Percentiles rank a stretch among this genome's conserved stretches.
These are phyloP conservation scores for Sturnira hondurensis DNA, from an alignment of 2,113 vertebrate species.

Conservation along the genomic window DNA sequence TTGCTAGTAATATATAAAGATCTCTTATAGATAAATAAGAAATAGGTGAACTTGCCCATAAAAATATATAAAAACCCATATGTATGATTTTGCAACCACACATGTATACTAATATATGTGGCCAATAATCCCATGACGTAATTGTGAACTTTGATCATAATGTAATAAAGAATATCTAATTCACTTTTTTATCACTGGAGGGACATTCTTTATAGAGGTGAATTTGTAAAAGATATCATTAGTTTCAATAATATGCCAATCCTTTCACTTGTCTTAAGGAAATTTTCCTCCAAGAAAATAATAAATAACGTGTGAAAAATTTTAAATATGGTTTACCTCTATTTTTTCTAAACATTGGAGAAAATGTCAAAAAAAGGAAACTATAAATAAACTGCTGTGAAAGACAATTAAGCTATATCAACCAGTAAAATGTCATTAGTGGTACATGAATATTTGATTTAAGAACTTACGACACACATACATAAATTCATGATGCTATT, in stretches of 20 bases:
- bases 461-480: slow-evolving; percentile 1
- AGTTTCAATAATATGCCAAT: neutral
- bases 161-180: neutral
- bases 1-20: neutral
- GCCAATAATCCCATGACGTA: neutral
- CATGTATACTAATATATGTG: neutral
- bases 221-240: neutral
- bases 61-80: neutral
- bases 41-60: neutral
- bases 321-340: slow-evolving; percentile 21
- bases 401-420: slow-evolving; percentile 41
- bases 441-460: slow-evolving; percentile 40
- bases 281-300: neutral
- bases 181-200: neutral
- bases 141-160: neutral
- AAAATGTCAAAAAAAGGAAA: slow-evolving; percentile 20
- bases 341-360: neutral
- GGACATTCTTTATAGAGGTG: neutral
- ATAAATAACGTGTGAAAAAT: neutral
- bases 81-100: neutral
- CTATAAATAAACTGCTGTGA: neutral
- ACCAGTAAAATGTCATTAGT: slow-evolving; percentile 16
- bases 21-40: neutral
- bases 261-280: neutral
- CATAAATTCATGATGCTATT: slow-evolving; percentile 15